Evolutionary conservation across 2,888 invertebrate species (phyloP).

Genomic region (Ectemnius lituratus): DNA sequence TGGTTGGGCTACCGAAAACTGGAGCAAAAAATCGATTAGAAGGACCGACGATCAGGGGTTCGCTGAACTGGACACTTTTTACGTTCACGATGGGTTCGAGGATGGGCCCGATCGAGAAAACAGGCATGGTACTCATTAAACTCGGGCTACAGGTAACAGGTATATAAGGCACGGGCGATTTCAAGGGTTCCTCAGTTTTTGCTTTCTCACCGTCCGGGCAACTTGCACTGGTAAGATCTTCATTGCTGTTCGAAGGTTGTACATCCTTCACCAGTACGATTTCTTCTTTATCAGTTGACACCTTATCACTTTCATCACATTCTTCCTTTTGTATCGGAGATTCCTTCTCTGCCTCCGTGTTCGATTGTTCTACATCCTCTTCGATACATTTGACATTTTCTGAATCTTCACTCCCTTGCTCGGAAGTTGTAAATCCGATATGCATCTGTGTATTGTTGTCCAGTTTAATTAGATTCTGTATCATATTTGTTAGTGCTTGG

Average conservation of each 20-base stretch:
- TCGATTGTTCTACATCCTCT: too few species aligned
- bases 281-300: too few species aligned
- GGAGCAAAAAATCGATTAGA: constrained; percentile 55
- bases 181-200: constrained; percentile 34
- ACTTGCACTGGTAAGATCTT: background rate
- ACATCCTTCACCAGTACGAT: background rate
- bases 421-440: background rate
- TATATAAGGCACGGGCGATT: constrained; percentile 21
- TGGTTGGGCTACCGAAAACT: constrained; percentile 40
- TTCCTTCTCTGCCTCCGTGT: too few species aligned
- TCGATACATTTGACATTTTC: background rate
- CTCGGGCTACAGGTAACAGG: constrained; percentile 11
- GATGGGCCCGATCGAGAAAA: constrained; percentile 74
- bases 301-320: too few species aligned
- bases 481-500: constrained; percentile 71
- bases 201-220: constrained; percentile 41
- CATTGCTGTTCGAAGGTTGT: background rate
- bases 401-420: background rate
- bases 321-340: too few species aligned
- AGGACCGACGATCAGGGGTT: constrained; percentile 64
- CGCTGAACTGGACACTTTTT: constrained; percentile 64
- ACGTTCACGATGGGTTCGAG: constrained; percentile 27
- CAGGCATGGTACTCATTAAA: constrained; percentile 49
- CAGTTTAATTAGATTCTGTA: constrained; percentile 70
- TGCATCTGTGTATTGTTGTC: constrained; percentile 44